Evolutionary conservation across 1,140 invertebrate species (phyloP), one percentile per base, ranked within the genome.

Genomic region (Drosophila subobscura): DNA sequence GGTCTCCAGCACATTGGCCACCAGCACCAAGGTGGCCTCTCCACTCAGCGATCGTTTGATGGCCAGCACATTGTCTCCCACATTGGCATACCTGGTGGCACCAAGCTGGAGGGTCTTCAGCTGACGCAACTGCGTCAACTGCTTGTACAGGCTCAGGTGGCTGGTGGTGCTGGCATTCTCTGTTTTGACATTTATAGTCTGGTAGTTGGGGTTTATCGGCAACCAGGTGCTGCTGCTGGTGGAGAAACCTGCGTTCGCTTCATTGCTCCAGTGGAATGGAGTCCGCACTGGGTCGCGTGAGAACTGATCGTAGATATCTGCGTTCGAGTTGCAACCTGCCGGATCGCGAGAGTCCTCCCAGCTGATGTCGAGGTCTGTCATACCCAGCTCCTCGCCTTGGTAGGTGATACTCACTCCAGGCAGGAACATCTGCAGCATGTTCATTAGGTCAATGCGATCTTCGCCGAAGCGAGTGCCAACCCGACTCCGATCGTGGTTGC

Each of bases 331-430:
- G 73, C 93, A 94, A 25, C 92, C 93, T 49, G 92, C 90, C 6
- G 93, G 94, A 92, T 95, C 94, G 12, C 92, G 79, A 1, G 3
- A 93, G 54, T 93, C 91, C 23, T 77, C 73, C 88, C 89, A 91
- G 37, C 92, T 93, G 1, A 95, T 92, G 22, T 86, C 93, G n/a
- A 92, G 93, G 91, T 97, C 94, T 6, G 93, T 92, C 95, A 97
- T 96, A 1, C 95, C 96, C 57, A 93, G 93, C 16, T 93, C 92
- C 53, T 93, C 90, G 77, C 92, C 94, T 89, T 97, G 93, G 79
- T 97, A 97, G 1, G 95, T 95, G 20, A 96, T 92, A 7, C 95
- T 93, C 4, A 96, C 94, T 0, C 97, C 97, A 0, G 96, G 96
- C 20, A 97, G 80, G 5, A 96, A 77, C 45, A 95, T 92, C 33